Percentiles rank a stretch among this genome's conserved stretches.
Evolutionary conservation across 1,140 invertebrate species (phyloP).

Genomic region (Octopus sinensis): DNA sequence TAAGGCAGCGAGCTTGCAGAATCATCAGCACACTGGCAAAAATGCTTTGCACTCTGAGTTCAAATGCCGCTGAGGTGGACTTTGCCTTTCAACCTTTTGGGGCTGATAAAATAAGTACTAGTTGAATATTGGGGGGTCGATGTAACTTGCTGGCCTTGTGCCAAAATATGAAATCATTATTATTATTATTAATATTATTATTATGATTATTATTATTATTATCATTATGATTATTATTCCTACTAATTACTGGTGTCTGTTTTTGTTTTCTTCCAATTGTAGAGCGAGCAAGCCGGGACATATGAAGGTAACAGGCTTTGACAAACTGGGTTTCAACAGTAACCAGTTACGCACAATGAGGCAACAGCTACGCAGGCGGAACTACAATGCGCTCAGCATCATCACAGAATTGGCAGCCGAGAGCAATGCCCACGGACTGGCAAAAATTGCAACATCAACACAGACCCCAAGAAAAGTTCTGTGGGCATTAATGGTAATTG

Average conservation of each 20-base stretch:
- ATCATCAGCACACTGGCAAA: too few relatives aligned
- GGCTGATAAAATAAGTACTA: not conserved
- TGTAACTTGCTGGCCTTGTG: not conserved
- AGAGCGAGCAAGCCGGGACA: not conserved
- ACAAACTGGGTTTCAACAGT: constrained; percentile 11
- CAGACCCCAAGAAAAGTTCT: constrained; percentile 49
- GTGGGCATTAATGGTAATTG: constrained; percentile 46
- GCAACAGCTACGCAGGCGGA: constrained; percentile 18
- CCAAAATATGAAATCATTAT: not conserved
- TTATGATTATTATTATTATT: not conserved
- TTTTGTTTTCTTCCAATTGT: not conserved
- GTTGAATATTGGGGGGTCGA: not conserved
- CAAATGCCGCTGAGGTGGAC: too few relatives aligned
- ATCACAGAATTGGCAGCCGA: constrained; percentile 50
- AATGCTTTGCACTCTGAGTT: too few relatives aligned
- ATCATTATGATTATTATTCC: not conserved
- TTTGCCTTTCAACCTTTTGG: not conserved
- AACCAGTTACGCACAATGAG: constrained; percentile 31
- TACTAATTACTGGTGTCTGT: not conserved
- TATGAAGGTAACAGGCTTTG: constrained; percentile 1
- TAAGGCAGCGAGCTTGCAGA: too few relatives aligned
- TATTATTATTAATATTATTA: not conserved
- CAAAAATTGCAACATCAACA: constrained; percentile 47
- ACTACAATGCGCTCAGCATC: constrained; percentile 36
- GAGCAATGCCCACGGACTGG: constrained; percentile 50